These are phyloP conservation scores for Oscheius sp. DNA, from an alignment of 2,888 invertebrate genomes.

Conservation along the genomic window DNA sequence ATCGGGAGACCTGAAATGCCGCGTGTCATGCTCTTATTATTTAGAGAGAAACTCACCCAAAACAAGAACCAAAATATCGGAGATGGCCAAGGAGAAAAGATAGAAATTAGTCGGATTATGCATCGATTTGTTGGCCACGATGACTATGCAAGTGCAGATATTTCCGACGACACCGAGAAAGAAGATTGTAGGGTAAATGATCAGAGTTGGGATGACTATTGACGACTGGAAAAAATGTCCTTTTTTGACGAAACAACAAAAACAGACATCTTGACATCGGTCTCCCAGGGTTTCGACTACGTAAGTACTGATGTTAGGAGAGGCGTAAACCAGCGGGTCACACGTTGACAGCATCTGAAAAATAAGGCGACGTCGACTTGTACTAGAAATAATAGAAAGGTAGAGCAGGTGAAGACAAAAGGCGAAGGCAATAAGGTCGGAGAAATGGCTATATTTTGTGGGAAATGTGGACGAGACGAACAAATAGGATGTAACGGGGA, in stretches of 20 bases:
- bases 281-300: constrained; percentile 58
- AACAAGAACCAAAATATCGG: constrained; percentile 70
- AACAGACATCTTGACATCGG: constrained; percentile 58
- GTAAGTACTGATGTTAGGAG: constrained; percentile 55
- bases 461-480: no score
- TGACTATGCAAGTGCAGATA: constrained; percentile 70
- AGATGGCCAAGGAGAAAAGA: constrained; percentile 69
- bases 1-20: constrained; percentile 70
- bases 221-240: constrained; percentile 48
- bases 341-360: constrained; percentile 25
- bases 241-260: background rate
- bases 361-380: no score
- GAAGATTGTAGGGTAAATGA: constrained; percentile 66
- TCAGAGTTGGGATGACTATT: constrained; percentile 64
- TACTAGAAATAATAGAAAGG: background rate
- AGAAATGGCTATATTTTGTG: no score
- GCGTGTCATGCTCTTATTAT: no score
- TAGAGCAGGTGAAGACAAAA: background rate
- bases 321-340: constrained; percentile 48
- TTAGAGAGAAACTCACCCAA: constrained; percentile 54
- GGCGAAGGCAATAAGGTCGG: no score
- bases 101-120: constrained; percentile 72
- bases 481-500: no score
- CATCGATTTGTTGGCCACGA: constrained; percentile 64
- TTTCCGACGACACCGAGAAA: constrained; percentile 69